phyloP scores from a whole-genome alignment of 2,888 invertebrate species.

The Flexamia atlantica region DNA sequence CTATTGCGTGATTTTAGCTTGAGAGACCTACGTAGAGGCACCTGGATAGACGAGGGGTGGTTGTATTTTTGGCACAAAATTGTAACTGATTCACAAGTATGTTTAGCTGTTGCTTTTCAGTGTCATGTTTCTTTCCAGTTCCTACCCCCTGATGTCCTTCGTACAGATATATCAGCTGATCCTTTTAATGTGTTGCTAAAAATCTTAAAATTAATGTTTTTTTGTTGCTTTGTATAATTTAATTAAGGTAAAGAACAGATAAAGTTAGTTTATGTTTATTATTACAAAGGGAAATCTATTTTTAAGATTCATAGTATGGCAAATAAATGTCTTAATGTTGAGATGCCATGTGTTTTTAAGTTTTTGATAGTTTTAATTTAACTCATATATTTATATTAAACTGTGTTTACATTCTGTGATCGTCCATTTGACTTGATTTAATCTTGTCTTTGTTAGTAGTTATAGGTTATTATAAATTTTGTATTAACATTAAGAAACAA shows the following conservation, averaged over 20 bases:
- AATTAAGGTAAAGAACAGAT: neutral
- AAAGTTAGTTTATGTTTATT: neutral
- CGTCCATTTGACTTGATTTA: conserved; percentile 22
- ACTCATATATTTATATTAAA: neutral
- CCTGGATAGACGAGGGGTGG: neutral
- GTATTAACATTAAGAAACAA: conserved; percentile 2
- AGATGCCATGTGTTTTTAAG: conserved; percentile 8
- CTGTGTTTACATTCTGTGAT: conserved; percentile 31
- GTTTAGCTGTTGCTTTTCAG: conserved; percentile 21
- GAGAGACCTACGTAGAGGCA: neutral
- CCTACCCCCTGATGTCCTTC: conserved; percentile 1
- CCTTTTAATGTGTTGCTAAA: neutral
- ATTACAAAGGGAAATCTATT: no score
- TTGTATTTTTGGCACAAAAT: neutral
- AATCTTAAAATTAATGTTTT: neutral
- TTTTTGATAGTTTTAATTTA: conserved; percentile 10
- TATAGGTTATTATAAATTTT: neutral
- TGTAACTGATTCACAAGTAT: conserved; percentile 2
- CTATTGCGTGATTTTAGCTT: neutral
- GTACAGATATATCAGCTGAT: neutral
- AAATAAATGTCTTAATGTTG: neutral
- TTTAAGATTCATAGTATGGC: neutral
- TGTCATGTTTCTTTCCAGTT: conserved; percentile 21
- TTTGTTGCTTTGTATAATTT: neutral
- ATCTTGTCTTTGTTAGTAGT: conserved; percentile 23